Evolutionary conservation across 2,888 invertebrate species (phyloP).

Genomic region (Silvanus unidentatus): DNA sequence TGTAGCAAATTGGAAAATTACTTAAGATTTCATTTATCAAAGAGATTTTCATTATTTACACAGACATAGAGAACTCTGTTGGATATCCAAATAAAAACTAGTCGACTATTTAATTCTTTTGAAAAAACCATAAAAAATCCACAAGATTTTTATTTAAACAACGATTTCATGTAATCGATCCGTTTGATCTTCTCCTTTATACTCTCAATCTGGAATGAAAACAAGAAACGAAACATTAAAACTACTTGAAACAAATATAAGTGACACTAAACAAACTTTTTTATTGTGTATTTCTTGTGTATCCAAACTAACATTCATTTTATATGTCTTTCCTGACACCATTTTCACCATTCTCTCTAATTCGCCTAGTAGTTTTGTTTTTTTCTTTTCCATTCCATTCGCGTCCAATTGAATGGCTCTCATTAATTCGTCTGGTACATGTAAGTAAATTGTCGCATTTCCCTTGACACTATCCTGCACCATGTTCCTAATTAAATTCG

Average conservation of each 20-base stretch:
- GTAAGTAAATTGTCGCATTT: constrained; percentile 30
- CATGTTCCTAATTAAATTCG: constrained; percentile 7
- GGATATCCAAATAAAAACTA: too few relatives aligned
- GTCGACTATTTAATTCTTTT: too few relatives aligned
- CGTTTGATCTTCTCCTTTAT: constrained; percentile 34
- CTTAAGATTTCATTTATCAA: too few relatives aligned
- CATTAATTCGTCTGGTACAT: constrained; percentile 34
- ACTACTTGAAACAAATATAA: too few relatives aligned
- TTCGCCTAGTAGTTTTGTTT: constrained; percentile 37
- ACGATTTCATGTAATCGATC: constrained; percentile 25
- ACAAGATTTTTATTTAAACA: constrained; percentile 5
- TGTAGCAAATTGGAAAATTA: too few relatives aligned
- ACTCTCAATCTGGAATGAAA: constrained; percentile 27
- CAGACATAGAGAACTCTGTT: too few relatives aligned
- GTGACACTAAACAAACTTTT: constrained; percentile 28
- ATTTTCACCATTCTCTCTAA: constrained; percentile 37
- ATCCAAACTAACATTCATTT: constrained; percentile 31
- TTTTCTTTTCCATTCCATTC: constrained; percentile 35
- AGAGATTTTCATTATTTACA: too few relatives aligned
- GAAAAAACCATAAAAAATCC: not conserved
- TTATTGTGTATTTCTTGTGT: constrained; percentile 34
- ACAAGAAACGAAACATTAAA: constrained; percentile 3
- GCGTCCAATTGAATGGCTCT: constrained; percentile 31
- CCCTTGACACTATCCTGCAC: constrained; percentile 32
- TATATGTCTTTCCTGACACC: constrained; percentile 33